phyloP scores from a whole-genome alignment of 2,113 vertebrate genomes.

The Gracilinanus agilis region DNA sequence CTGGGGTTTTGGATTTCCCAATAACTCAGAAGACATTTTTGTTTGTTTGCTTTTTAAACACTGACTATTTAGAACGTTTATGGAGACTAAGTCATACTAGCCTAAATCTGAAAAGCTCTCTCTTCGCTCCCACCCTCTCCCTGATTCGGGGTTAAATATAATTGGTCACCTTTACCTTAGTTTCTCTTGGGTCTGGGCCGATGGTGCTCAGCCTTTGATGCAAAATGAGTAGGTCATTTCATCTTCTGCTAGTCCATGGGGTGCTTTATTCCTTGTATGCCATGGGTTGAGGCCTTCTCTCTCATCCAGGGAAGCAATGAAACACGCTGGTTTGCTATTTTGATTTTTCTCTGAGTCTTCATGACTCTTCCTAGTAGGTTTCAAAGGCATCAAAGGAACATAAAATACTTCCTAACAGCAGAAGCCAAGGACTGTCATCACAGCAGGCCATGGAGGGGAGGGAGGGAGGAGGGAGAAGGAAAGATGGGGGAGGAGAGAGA shows the following conservation, averaged over 20 bases:
- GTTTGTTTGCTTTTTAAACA: not conserved
- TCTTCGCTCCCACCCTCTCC: not conserved
- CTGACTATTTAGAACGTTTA: not conserved
- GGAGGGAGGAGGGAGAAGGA: not conserved
- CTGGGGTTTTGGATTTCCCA: not conserved
- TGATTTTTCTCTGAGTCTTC: conserved; percentile 37
- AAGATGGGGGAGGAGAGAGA: not conserved
- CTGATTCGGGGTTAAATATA: not conserved
- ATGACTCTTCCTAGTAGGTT: conserved; percentile 18
- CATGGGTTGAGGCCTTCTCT: conserved; percentile 28
- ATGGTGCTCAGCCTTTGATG: not conserved
- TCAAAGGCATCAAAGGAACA: conserved; percentile 16
- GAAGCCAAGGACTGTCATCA: conserved; percentile 2
- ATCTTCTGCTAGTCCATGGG: not conserved
- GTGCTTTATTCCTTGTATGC: not conserved
- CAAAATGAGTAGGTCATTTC: not conserved
- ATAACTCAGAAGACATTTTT: not conserved
- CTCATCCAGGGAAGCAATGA: conserved; percentile 47
- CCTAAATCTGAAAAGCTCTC: not conserved
- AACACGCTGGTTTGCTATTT: conserved; percentile 32
- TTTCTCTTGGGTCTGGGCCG: not conserved
- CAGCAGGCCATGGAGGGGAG: not conserved
- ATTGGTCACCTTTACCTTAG: conserved; percentile 9
- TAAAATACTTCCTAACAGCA: not conserved
- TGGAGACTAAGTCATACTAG: not conserved